Base-by-base conservation (phyloP, 1,140 invertebrate species). In the Trissolcus basalis region DNA sequence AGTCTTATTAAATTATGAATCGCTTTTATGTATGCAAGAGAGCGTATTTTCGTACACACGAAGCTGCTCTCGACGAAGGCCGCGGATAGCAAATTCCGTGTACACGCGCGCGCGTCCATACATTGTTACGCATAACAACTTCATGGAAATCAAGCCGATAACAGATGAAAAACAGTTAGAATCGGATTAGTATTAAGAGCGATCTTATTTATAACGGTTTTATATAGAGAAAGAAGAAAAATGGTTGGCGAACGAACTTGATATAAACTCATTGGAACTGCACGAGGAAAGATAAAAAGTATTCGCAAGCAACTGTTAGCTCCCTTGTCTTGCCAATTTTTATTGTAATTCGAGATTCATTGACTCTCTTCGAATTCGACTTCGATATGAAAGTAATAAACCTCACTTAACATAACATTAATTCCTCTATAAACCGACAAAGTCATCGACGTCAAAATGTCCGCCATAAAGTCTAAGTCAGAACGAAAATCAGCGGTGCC, bases 1-100 rank as follows among this genome's bases (percentile, higher is more conserved):
- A 27, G 8, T 6, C 51, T 67, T 68, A 61, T 74, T 67, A 68
- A 61, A 65, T 74, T 74, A 60, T 68, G 56, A 74, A 61, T 71
- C 53, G 53, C 59, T 56, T 63, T 63, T 71, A 47, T 32, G 59
- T 6, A 27, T 27, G 19, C 19, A 6, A 27, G n/a, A 68, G 44
- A 44, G 56, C 64, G 53, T 8, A 51, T 58, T 72, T 72, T 72
- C 69, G 69, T 64, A 59, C 59, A 72, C 69, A 64, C 58, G 51
- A 58, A 35, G 14, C n/a, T 63, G 59, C 44, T 43, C 41, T 14
- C 12, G 32, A 15, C 27, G 5, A 13, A 61, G 50, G 55, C 55
- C n/a, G 61, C 43, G 54, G 44, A 45, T 44, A 33, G 19, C 43
- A 15, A 32, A 74, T 74, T 53, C 53, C 39, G 33, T 13, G 16